A percentile compares a stretch with the other conserved stretches of the same genome.
Evolutionary conservation across 1,140 invertebrate species (phyloP).

Genomic region (Lepidostoma basale): DNA sequence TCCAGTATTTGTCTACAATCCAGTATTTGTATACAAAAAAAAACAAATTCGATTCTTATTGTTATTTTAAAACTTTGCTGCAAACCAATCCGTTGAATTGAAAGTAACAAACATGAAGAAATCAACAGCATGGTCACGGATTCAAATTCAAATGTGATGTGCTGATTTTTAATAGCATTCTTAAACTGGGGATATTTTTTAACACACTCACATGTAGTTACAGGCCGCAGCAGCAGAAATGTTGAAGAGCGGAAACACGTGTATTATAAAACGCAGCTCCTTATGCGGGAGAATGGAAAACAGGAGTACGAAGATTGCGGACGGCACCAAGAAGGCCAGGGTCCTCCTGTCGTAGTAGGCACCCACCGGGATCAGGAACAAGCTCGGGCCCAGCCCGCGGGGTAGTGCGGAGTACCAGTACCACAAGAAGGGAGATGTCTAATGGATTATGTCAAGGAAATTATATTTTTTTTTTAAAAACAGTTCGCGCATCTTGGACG

Average conservation of each 20-base stretch:
- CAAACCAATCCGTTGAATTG: too few relatives aligned
- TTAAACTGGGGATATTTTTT: not conserved
- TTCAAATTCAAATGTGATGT: too few relatives aligned
- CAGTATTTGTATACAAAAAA: too few relatives aligned
- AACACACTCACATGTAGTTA: constrained; percentile 79
- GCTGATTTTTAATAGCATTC: not conserved
- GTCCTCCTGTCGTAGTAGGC: constrained; percentile 74
- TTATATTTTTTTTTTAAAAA: too few relatives aligned
- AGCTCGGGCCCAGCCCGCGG: constrained; percentile 80
- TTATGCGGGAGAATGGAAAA: constrained; percentile 98
- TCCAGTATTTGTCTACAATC: too few relatives aligned
- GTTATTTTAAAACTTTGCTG: too few relatives aligned
- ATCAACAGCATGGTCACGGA: too few relatives aligned
- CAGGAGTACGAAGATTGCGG: constrained; percentile 82
- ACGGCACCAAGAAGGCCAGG: constrained; percentile 72
- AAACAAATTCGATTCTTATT: too few relatives aligned
- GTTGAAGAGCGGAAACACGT: constrained; percentile 93
- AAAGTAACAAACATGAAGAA: too few relatives aligned
- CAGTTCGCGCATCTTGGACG: too few relatives aligned
- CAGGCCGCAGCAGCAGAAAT: constrained; percentile 86
- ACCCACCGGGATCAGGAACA: constrained; percentile 84
- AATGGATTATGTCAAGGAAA: constrained; percentile 34
- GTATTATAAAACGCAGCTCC: constrained; percentile 97
- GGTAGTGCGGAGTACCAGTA: constrained; percentile 98
- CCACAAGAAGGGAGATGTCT: constrained; percentile 96